phyloP scores from a whole-genome alignment of 2,888 invertebrate species.

The Oithona nana region DNA sequence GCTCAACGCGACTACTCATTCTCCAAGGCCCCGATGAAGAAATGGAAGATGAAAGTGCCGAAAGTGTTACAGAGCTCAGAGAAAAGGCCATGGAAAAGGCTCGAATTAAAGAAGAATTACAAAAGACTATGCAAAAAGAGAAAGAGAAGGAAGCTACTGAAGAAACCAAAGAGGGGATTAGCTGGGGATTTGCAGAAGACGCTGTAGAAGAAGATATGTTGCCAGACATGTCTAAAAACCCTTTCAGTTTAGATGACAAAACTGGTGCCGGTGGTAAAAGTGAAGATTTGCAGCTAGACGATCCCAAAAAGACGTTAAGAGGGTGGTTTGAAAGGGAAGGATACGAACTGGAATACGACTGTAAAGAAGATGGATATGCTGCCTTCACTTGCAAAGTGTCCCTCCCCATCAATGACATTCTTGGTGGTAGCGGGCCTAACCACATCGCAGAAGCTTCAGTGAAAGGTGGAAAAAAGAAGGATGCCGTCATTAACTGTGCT shows the following conservation, averaged over 20 bases:
- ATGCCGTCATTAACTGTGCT: conserved; percentile 77
- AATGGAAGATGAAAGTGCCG: conserved; percentile 61
- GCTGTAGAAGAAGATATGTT: conserved; percentile 67
- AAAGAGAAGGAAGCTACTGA: conserved; percentile 8
- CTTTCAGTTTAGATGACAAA: conserved; percentile 41
- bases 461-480: conserved; percentile 74
- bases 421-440: conserved; percentile 39
- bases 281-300: conserved; percentile 73
- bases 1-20: conserved; percentile 61
- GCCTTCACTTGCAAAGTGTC: conserved; percentile 57
- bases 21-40: conserved; percentile 57
- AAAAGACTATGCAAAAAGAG: conserved; percentile 22
- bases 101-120: not conserved
- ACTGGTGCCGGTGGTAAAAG: conserved; percentile 48
- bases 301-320: conserved; percentile 82
- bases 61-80: conserved; percentile 49
- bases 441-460: conserved; percentile 66
- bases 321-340: conserved; percentile 88
- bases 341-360: conserved; percentile 63
- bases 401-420: conserved; percentile 50
- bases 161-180: conserved; percentile 6
- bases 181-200: conserved; percentile 41
- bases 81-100: conserved; percentile 29
- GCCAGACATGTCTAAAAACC: conserved; percentile 42
- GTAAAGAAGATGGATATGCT: conserved; percentile 63